These are phyloP conservation scores for Boloria euphrosyne DNA, from an alignment of 2,888 invertebrate genomes.

Conservation along the genomic window DNA sequence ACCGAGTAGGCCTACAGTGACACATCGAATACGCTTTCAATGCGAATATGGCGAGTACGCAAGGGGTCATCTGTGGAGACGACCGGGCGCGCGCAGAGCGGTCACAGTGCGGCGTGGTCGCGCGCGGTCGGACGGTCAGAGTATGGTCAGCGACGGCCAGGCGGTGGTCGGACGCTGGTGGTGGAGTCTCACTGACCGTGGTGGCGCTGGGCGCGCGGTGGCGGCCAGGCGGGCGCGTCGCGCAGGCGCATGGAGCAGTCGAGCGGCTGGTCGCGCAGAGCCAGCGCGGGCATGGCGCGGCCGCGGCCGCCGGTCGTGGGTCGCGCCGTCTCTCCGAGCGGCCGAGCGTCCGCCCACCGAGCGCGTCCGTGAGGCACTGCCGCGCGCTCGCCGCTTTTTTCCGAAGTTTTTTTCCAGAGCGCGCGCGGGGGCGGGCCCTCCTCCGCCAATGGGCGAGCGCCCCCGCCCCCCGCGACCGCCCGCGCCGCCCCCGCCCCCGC, in stretches of 20 bases:
- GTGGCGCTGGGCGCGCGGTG: conserved; percentile 59
- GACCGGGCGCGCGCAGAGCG: conserved; percentile 29
- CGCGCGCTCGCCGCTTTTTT: conserved; percentile 70
- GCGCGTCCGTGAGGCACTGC: conserved; percentile 76
- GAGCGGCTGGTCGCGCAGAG: conserved; percentile 85
- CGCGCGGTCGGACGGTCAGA: not conserved
- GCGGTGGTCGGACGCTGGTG: conserved; percentile 9
- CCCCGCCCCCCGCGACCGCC: conserved; percentile 69
- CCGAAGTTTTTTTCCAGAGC: conserved; percentile 62
- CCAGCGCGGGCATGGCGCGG: conserved; percentile 85
- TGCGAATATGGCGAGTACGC: conserved; percentile 29
- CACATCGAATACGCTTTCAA: conserved; percentile 25
- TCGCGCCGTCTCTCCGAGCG: conserved; percentile 68
- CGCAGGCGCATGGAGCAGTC: conserved; percentile 87
- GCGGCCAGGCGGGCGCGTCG: conserved; percentile 71
- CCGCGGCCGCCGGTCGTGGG: conserved; percentile 80
- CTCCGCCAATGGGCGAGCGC: conserved; percentile 66
- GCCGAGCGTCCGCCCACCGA: conserved; percentile 68
- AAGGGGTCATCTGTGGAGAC: conserved; percentile 35
- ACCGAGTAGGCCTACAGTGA: conserved; percentile 29
- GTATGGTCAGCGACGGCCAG: conserved; percentile 21
- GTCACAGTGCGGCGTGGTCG: conserved; percentile 39
- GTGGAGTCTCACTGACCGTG: conserved; percentile 66
- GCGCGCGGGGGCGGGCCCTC: conserved; percentile 70
- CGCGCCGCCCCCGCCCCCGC: conserved; percentile 51